Conservation (phyloP, 2,113 vertebrate genomes). For the Aegithalos caudatus region DNA sequence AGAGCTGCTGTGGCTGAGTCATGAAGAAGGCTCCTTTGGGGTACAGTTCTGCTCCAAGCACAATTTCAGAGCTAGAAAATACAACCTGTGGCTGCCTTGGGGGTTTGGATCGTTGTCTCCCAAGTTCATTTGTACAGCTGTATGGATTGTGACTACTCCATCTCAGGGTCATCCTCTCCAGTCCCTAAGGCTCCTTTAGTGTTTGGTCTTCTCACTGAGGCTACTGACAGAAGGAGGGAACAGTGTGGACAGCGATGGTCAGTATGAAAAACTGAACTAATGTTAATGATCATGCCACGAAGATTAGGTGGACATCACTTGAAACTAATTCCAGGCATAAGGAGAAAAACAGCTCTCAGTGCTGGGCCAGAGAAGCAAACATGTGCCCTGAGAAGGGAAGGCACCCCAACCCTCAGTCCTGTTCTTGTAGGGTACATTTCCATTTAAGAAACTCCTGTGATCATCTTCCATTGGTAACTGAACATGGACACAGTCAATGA, state of each 20-base stretch:
- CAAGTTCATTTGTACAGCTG: background rate
- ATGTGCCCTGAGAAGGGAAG: background rate
- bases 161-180: background rate
- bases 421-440: background rate
- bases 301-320: background rate
- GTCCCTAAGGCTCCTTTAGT: background rate
- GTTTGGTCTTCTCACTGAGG: background rate
- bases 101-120: background rate
- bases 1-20: background rate
- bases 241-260: rapidly evolving
- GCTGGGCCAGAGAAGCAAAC: background rate
- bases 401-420: background rate
- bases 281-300: rapidly evolving
- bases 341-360: background rate
- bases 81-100: background rate
- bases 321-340: background rate
- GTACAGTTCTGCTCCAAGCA: background rate
- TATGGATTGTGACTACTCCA: background rate
- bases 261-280: background rate
- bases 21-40: background rate
- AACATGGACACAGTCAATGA: rapidly evolving
- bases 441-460: background rate
- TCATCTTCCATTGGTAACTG: background rate
- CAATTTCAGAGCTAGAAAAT: background rate
- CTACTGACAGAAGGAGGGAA: background rate